Evolutionary conservation across 1,140 invertebrate genomes (phyloP), one percentile per base, ranked within the genome.

Genomic region (Teleogryllus occipitalis): DNA sequence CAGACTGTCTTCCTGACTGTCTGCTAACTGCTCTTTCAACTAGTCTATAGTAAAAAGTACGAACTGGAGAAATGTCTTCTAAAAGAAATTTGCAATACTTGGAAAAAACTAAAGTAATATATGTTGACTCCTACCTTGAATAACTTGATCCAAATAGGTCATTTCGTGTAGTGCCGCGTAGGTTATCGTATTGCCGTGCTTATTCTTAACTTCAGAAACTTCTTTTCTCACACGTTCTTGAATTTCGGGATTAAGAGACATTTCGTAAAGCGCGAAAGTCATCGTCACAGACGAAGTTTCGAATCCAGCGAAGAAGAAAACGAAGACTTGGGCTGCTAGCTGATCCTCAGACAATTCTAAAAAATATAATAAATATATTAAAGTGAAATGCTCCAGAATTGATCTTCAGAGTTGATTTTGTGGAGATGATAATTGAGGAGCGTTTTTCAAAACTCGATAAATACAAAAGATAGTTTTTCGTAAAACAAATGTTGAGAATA

Each of bases 301-400:
- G 82, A 89, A 90, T 0, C 88, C 90, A 78, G 87, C 89, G 74
- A 88, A 78, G 80, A 89, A 86, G 82, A 90, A 90, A 39, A 88
- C 48, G 8, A 88, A 79, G 27, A 84, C 84, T 79, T 89, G 86
- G 12, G 84, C 84, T 8, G 86, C 81, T 7, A 89, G 86, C 10
- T 85, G 80, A 8, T 83, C 82, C 6, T 81, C 82, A 39, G 85
- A 80, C 22, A 76, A 10, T 75, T 75, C 74, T 75, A 75, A 75
- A 10, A 22, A 22, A 75, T 18, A 22, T n/a, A 75, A 22, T 75
- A 72, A 15, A 72, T 72, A 39, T 39, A 2, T 39, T 39, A 39
- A 39, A 39, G 5, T 39, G 5, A 39, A 5, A 2, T 39, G 27
- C 27, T 39, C 27, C 27, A 5, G 27, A 39, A 39, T 39, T 2